These are phyloP conservation scores for Linnaemya tessellans DNA, from an alignment of 2,888 invertebrate genomes.

Conservation along the genomic window DNA sequence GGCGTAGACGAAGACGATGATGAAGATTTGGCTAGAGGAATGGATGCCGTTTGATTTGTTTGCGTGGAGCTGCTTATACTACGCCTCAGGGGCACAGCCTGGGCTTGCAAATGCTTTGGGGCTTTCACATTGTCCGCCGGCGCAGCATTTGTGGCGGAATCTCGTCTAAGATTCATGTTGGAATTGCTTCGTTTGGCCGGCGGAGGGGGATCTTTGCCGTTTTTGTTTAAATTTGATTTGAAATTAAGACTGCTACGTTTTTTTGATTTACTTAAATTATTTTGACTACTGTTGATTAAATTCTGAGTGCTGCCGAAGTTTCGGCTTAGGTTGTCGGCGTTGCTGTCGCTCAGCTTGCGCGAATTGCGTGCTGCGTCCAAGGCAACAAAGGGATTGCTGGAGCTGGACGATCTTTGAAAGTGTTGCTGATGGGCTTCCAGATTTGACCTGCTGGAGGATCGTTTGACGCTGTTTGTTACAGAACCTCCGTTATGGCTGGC, in stretches of 20 bases:
- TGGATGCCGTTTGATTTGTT: conserved; percentile 69
- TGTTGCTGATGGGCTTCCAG: conserved; percentile 74
- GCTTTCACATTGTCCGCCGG: conserved; percentile 56
- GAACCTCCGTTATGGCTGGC: conserved; percentile 58
- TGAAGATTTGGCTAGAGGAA: conserved; percentile 70
- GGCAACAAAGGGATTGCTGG: conserved; percentile 78
- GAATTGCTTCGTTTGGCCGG: conserved; percentile 79
- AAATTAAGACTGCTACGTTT: conserved; percentile 83
- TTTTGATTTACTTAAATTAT: conserved; percentile 81
- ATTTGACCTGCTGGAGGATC: conserved; percentile 79
- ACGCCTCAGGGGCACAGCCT: conserved; percentile 63
- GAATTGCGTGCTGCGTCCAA: conserved; percentile 75
- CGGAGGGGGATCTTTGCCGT: conserved; percentile 78
- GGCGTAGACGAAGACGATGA: conserved; percentile 67
- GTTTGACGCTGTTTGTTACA: conserved; percentile 75
- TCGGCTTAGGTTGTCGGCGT: conserved; percentile 80
- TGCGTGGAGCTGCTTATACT: conserved; percentile 73
- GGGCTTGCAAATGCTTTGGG: conserved; percentile 66
- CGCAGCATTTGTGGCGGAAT: conserved; percentile 75
- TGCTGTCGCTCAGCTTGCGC: conserved; percentile 78
- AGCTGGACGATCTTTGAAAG: conserved; percentile 78
- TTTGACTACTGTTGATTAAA: conserved; percentile 81
- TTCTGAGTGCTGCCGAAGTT: conserved; percentile 83
- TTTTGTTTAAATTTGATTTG: conserved; percentile 78
- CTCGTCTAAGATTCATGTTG: conserved; percentile 81